phyloP scores from a whole-genome alignment of 2,797 vertebrate genomes.

The Pipistrellus nathusii region DNA sequence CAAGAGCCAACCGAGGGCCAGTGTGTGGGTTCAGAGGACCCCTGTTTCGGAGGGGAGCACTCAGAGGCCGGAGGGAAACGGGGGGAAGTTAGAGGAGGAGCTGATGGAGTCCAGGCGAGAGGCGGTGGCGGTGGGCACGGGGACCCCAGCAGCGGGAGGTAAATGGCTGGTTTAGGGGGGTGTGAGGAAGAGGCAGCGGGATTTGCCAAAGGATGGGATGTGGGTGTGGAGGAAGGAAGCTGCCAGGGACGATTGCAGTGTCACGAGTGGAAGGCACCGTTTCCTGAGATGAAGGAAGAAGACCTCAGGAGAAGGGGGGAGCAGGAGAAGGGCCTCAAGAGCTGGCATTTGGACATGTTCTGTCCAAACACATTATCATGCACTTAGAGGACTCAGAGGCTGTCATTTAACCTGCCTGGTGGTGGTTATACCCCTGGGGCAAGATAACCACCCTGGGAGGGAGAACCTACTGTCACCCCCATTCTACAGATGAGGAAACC shows the following conservation, averaged over 20 bases:
- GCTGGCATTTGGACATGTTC: background rate
- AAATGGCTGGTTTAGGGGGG: background rate
- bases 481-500: background rate
- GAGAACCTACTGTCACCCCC: rapidly evolving
- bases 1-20: background rate
- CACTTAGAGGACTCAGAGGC: rapidly evolving
- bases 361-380: background rate
- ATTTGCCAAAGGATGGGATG: background rate
- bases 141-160: background rate
- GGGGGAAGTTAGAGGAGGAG: background rate
- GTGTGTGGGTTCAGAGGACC: background rate
- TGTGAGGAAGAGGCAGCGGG: background rate
- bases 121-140: rapidly evolving
- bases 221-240: background rate
- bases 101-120: background rate
- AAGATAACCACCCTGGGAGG: no score
- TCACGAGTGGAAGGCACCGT: background rate
- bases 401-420: background rate
- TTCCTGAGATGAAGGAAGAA: background rate
- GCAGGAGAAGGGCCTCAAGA: background rate
- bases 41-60: background rate
- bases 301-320: background rate
- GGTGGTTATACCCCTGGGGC: background rate
- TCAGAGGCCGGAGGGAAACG: background rate
- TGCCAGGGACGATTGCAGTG: no score